Percentiles rank a stretch among this genome's conserved stretches.
Conservation (phyloP, 35 echinoderm and acorn worm species). For the Ptychodera flava region DNA sequence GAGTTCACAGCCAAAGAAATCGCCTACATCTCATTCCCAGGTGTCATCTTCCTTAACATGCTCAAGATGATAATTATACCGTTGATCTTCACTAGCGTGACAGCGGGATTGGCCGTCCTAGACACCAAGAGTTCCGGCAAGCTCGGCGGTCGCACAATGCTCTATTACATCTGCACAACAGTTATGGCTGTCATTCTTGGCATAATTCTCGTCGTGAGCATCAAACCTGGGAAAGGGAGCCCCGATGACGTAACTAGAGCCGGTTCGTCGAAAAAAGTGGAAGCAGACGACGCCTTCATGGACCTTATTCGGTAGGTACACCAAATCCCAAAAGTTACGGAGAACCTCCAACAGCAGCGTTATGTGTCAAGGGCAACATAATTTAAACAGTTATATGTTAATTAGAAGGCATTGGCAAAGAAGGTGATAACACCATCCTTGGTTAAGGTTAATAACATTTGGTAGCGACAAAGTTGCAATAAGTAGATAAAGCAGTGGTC, state of each 20-base stretch:
- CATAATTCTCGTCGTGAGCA: constrained; percentile 73
- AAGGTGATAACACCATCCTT: too few relatives aligned
- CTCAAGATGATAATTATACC: background rate
- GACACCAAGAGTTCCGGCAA: constrained; percentile 26
- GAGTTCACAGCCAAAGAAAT: background rate
- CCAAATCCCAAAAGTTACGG: too few relatives aligned
- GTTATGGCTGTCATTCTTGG: constrained; percentile 86
- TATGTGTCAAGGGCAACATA: too few relatives aligned
- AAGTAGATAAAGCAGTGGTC: too few relatives aligned
- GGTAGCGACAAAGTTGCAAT: too few relatives aligned
- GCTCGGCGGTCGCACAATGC: constrained; percentile 50
- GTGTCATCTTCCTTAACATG: background rate
- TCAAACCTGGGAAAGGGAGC: constrained; percentile 44
- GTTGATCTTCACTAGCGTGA: background rate
- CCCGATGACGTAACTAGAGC: constrained; percentile 47
- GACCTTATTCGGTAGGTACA: constrained; percentile 81
- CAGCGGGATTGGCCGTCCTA: background rate
- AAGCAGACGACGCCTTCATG: constrained; percentile 81
- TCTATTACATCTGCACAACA: constrained; percentile 89
- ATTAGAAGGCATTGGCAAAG: too few relatives aligned
- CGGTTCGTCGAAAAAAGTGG: constrained; percentile 58
- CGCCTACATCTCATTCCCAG: background rate
- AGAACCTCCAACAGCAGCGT: too few relatives aligned
- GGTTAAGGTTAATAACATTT: too few relatives aligned
- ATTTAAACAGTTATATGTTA: too few relatives aligned